phyloP scores from a whole-genome alignment of 1,140 invertebrate genomes.

The Pristionchus pacificus region DNA sequence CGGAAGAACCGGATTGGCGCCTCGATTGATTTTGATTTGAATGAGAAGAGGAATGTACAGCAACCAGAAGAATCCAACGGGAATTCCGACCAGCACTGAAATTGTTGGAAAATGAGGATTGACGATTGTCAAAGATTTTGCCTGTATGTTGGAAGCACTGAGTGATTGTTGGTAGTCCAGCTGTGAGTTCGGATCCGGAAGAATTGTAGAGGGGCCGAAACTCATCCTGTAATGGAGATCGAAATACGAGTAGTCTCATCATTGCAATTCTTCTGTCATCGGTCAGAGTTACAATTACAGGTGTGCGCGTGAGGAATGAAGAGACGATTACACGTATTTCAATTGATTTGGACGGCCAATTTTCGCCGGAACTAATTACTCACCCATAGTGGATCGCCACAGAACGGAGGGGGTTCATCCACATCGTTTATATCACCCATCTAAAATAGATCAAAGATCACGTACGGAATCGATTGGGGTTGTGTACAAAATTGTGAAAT shows the following conservation, averaged over 20 bases:
- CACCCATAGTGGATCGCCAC: constrained; percentile 21
- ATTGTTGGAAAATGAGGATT: constrained; percentile 5
- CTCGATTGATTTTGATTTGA: constrained; percentile 18
- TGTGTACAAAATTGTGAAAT: too few species aligned
- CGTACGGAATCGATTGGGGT: too few species aligned
- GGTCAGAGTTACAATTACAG: too few species aligned
- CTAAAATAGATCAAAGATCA: too few species aligned
- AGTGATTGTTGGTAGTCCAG: not conserved
- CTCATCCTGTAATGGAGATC: constrained; percentile 15
- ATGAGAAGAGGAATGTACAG: constrained; percentile 27
- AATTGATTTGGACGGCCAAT: too few species aligned
- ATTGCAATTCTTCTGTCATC: too few species aligned
- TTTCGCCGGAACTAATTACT: constrained; percentile 15
- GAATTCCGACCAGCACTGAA: constrained; percentile 4
- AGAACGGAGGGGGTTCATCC: too few species aligned
- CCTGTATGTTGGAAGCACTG: constrained; percentile 16
- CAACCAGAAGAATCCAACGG: constrained; percentile 36
- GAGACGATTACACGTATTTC: too few species aligned
- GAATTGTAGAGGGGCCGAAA: constrained; percentile 15
- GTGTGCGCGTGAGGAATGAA: too few species aligned
- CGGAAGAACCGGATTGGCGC: constrained; percentile 17
- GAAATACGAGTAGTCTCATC: not conserved
- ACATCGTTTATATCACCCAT: too few species aligned
- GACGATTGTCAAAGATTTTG: constrained; percentile 23
- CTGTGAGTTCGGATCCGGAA: not conserved